These are phyloP conservation scores for Anas acuta DNA, from an alignment of 2,797 vertebrate species.

Conservation along the genomic window DNA sequence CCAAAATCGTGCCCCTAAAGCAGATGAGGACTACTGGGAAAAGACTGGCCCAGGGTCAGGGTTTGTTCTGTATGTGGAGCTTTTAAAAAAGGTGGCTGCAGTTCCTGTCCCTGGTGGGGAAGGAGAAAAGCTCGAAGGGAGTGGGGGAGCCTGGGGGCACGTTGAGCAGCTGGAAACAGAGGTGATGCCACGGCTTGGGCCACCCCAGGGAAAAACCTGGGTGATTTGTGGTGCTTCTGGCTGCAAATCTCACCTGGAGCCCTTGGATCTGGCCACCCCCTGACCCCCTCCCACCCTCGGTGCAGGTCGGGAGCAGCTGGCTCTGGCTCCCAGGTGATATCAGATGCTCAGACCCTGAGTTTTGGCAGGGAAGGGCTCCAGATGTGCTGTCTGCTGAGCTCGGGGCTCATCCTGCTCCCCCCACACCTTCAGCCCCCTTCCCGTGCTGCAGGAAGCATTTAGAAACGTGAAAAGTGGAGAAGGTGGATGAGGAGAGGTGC, in stretches of 20 bases:
- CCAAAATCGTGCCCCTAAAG: neutral
- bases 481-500: neutral
- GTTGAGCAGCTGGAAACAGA: neutral
- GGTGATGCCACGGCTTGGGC: neutral
- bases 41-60: neutral
- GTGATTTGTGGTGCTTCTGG: neutral
- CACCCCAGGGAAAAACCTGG: neutral
- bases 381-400: rapidly evolving
- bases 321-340: neutral
- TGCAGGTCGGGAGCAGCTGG: neutral
- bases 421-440: neutral
- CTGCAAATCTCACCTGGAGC: too few species aligned
- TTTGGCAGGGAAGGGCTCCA: neutral
- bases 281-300: neutral
- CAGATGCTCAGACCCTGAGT: neutral
- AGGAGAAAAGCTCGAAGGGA: neutral
- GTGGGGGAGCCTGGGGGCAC: rapidly evolving
- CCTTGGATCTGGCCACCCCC: too few species aligned
- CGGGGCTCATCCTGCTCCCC: too few species aligned
- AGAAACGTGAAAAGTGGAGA: neutral
- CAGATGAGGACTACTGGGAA: neutral
- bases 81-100: neutral
- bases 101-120: neutral
- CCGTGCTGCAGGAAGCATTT: neutral
- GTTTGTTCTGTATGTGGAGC: neutral